Evolutionary conservation across 2,797 vertebrate genomes (phyloP).

Genomic region (Delichon dasypus): DNA sequence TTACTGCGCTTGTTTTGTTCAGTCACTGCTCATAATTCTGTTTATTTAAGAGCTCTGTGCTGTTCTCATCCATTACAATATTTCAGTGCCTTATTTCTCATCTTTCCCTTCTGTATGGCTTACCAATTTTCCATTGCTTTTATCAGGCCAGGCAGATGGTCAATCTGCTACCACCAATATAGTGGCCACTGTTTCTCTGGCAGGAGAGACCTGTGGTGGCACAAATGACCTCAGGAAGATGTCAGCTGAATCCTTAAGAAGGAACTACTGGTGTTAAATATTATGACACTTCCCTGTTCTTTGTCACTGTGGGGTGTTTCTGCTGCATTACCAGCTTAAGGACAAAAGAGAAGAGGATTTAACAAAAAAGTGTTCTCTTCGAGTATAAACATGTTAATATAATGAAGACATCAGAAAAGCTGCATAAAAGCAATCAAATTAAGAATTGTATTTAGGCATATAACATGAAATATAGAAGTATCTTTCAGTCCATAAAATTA

Average conservation of each 20-base stretch:
- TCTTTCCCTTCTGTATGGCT: neutral
- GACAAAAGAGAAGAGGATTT: neutral
- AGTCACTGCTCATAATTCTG: slow-evolving; percentile 8
- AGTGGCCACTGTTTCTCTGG: neutral
- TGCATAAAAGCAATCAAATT: neutral
- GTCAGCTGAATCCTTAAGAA: neutral
- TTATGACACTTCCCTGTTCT: neutral
- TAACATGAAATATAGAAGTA: neutral
- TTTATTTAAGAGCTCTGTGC: neutral
- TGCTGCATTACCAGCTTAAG: neutral
- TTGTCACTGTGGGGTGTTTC: neutral
- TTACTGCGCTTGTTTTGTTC: slow-evolving; percentile 33
- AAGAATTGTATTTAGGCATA: neutral
- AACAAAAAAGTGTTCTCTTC: neutral
- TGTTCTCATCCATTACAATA: neutral
- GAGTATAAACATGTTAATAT: neutral
- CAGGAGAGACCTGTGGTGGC: neutral
- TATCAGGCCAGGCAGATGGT: neutral
- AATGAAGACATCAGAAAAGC: neutral
- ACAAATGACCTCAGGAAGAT: neutral
- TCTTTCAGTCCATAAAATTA: neutral
- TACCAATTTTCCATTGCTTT: neutral
- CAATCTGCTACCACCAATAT: neutral
- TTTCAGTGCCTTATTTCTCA: neutral
- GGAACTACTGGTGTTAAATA: neutral